phyloP scores from a whole-genome alignment of 2,888 invertebrate species.

The Carterocephalus palaemon region DNA sequence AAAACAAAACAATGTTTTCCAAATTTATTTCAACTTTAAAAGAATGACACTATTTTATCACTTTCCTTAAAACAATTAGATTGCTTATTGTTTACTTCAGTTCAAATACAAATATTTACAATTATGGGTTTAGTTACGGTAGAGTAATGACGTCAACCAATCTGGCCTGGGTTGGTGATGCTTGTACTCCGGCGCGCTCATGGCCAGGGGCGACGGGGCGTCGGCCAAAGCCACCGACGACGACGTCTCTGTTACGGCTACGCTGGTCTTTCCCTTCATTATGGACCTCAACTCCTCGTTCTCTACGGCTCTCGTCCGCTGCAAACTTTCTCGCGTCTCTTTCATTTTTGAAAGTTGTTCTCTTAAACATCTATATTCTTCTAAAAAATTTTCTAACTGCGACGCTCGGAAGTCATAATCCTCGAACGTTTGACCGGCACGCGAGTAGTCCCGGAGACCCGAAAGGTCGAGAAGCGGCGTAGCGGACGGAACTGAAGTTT shows the following conservation, averaged over 20 bases:
- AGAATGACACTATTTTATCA: slow-evolving; percentile 56
- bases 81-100: slow-evolving; percentile 60
- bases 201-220: slow-evolving; percentile 62
- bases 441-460: slow-evolving; percentile 73
- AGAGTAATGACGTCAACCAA: slow-evolving; percentile 67
- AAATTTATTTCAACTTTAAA: slow-evolving; percentile 71
- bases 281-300: slow-evolving; percentile 76
- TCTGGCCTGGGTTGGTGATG: slow-evolving; percentile 63
- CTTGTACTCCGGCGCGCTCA: slow-evolving; percentile 66
- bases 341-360: slow-evolving; percentile 90
- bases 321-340: slow-evolving; percentile 85
- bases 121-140: slow-evolving; percentile 55
- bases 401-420: slow-evolving; percentile 88
- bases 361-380: slow-evolving; percentile 87
- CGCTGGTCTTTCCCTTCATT: slow-evolving; percentile 77
- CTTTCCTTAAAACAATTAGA: slow-evolving; percentile 61
- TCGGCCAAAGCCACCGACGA: slow-evolving; percentile 66
- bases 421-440: slow-evolving; percentile 66
- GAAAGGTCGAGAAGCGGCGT: slow-evolving; percentile 82
- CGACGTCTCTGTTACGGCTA: slow-evolving; percentile 71
- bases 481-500: slow-evolving; percentile 69
- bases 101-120: slow-evolving; percentile 55
- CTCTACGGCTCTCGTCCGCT: slow-evolving; percentile 64
- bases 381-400: slow-evolving; percentile 87
- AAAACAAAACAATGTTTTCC: slow-evolving; percentile 31